phyloP scores from a whole-genome alignment of 2,888 invertebrate species.

The Drosophila paranaensis region DNA sequence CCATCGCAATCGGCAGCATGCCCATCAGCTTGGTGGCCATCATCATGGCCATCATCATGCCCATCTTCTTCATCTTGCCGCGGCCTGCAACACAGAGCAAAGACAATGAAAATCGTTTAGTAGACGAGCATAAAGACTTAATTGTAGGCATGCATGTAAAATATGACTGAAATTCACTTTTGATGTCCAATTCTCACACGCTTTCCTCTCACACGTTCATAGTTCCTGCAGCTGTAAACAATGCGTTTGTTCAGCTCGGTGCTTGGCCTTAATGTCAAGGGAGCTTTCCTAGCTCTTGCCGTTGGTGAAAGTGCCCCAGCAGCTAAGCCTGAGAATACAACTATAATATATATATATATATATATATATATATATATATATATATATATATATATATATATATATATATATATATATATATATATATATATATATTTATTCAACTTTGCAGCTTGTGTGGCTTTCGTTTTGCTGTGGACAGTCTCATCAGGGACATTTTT shows the following conservation, averaged over 20 bases:
- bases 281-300: constrained; percentile 19
- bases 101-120: constrained; percentile 13
- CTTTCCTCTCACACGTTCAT: constrained; percentile 26
- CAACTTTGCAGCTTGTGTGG: background rate
- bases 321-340: constrained; percentile 56
- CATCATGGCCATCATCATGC: constrained; percentile 94
- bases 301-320: constrained; percentile 59
- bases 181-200: constrained; percentile 36
- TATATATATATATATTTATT: background rate
- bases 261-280: constrained; percentile 22
- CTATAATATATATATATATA: background rate
- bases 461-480: background rate
- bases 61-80: constrained; percentile 95
- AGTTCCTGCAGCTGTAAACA: constrained; percentile 35
- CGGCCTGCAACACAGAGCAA: constrained; percentile 86
- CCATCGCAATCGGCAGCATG: constrained; percentile 92
- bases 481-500: constrained; percentile 57
- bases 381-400: background rate
- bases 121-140: background rate
- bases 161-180: background rate
- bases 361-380: background rate
- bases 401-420: background rate
- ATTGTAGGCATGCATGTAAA: background rate
- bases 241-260: constrained; percentile 23
- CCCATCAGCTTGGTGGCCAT: constrained; percentile 93